phyloP scores from a whole-genome alignment of 2,797 vertebrate genomes.

The Malurus leucopterus region DNA sequence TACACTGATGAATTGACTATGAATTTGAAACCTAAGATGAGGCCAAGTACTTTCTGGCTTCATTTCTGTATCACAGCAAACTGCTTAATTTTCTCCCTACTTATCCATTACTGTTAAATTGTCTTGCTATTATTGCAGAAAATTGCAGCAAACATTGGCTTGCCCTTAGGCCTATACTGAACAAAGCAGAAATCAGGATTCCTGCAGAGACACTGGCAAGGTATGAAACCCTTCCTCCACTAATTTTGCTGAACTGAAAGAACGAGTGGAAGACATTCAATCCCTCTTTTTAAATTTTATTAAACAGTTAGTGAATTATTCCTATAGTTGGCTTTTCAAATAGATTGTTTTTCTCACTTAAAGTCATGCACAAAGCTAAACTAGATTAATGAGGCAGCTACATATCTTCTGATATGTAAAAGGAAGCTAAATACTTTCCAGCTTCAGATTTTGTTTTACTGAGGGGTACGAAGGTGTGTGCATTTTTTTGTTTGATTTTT shows the following conservation, averaged over 20 bases:
- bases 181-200: conserved; percentile 11
- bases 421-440: conserved; percentile 11
- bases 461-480: rapidly evolving
- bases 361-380: conserved; percentile 29
- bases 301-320: background rate
- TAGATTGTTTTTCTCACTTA: conserved; percentile 26
- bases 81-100: conserved; percentile 70
- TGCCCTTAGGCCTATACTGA: conserved; percentile 52
- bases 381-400: conserved; percentile 37
- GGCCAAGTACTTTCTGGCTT: conserved; percentile 76
- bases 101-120: conserved; percentile 75
- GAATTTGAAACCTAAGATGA: conserved; percentile 69
- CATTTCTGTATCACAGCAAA: conserved; percentile 66
- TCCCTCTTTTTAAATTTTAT: background rate
- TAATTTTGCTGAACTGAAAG: conserved; percentile 32
- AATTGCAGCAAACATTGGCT: conserved; percentile 67
- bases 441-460: background rate
- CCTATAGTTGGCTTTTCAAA: conserved; percentile 25
- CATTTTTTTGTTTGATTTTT: background rate
- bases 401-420: conserved; percentile 10
- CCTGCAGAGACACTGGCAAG: conserved; percentile 28
- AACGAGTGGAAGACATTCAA: background rate
- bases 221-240: conserved; percentile 19
- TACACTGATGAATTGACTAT: conserved; percentile 74
- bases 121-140: conserved; percentile 68